Evolutionary conservation across 2,113 vertebrate genomes (phyloP).

Genomic region (Himantopus leucocephalus): DNA sequence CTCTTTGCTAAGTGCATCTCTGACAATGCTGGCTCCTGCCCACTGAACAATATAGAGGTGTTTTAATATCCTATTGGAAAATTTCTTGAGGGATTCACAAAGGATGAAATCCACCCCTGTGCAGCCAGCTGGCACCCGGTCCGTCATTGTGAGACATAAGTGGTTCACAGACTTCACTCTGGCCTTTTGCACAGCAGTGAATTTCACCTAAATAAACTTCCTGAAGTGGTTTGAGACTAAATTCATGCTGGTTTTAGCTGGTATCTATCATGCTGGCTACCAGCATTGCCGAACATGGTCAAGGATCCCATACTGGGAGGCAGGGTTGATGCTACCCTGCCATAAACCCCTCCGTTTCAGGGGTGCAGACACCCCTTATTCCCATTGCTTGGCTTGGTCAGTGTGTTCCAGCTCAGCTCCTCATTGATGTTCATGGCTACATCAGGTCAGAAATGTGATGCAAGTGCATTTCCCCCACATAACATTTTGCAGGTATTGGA

Average conservation of each 20-base stretch:
- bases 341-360: not conserved
- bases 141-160: rapidly evolving
- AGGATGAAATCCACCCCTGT: not conserved
- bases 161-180: not conserved
- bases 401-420: not conserved
- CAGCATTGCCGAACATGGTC: not conserved
- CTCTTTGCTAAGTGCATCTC: not conserved
- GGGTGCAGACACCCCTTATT: not conserved
- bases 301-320: not conserved
- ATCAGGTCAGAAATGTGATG: not conserved
- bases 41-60: not conserved
- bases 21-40: not conserved
- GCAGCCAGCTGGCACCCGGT: not conserved
- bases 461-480: not conserved
- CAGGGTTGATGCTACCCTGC: not conserved
- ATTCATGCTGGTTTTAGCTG: not conserved
- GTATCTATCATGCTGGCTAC: not conserved
- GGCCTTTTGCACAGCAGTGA: not conserved
- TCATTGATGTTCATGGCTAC: not conserved
- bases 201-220: not conserved
- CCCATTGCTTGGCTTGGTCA: not conserved
- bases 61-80: not conserved
- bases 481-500: not conserved
- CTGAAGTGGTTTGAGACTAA: not conserved
- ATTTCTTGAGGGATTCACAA: not conserved